Evolutionary conservation across 2,888 invertebrate species (phyloP), one percentile per base, ranked within the genome.

Genomic region (Drosophila incognita): DNA sequence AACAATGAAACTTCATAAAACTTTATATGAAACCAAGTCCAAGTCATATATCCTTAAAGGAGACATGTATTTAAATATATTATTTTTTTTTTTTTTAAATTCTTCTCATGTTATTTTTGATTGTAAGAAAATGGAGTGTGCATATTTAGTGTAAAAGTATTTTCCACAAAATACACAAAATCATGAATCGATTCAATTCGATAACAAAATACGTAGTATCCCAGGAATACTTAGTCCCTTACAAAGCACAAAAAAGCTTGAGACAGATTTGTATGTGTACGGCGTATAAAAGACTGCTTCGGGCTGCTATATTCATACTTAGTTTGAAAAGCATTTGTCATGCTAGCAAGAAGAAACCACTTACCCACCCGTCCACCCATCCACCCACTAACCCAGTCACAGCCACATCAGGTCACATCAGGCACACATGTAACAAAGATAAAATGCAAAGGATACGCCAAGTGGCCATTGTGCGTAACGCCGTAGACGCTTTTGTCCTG

Each of bases 401-500:
- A 18, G 35, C 42, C 40, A 62, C 46, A 15, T 1, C 21, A 15
- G 27, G 38, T 15, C 24, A 24, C 24, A 46, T 46, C 46, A 24
- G 46, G 36, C 24, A 40, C 51, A 27, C 54, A 61, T 59, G 71
- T 63, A 82, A 74, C 74, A 80, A 82, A 76, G 87, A 81, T 74
- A 88, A 69, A 70, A 82, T 68, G 74, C 52, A 57, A 69, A 66
- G 63, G 57, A 73, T 60, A 56, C 58, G 59, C 42, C 72, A 74
- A 61, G 69, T 81, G 87, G 71, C 67, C 69, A 83, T 78, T 88
- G 83, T 85, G 81, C 64, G 74, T 76, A 42, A 52, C 60, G 66
- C 72, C 58, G 35, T 60, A 53, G 67, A 69, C 38, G 59, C 70
- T 68, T 70, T 78, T 79, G 76, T 82, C 79, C 73, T 72, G 72